Percentiles rank a stretch among this genome's conserved stretches.
Conservation (phyloP, 2,113 vertebrate species). For the Podilymbus podiceps region DNA sequence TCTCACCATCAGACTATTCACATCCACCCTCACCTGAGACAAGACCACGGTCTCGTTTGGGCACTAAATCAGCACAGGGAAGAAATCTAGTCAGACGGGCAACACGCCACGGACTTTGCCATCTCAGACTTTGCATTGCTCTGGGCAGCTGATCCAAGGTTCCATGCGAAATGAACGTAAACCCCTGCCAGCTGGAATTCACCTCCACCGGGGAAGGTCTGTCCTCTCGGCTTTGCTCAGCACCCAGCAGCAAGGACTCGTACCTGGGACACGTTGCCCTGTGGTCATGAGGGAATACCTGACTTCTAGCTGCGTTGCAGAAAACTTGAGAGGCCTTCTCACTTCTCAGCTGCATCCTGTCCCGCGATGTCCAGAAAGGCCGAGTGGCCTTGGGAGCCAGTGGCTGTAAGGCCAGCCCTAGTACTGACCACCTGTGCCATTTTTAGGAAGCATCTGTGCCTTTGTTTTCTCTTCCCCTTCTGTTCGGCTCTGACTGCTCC, state of each 20-base stretch:
- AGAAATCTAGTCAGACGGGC: not conserved
- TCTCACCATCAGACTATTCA: not conserved
- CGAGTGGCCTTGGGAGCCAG: not conserved
- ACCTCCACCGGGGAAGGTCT: not conserved
- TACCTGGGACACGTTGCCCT: not conserved
- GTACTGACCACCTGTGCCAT: not conserved
- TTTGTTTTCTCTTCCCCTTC: not conserved
- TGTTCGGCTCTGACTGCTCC: not conserved
- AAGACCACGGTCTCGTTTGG: not conserved
- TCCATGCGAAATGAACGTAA: not conserved
- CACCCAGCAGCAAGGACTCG: not conserved
- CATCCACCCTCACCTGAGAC: not conserved
- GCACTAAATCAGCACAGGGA: not conserved
- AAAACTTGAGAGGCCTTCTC: not conserved
- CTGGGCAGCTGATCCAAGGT: not conserved
- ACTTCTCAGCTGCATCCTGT: not conserved
- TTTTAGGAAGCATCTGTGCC: not conserved
- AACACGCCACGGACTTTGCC: rapidly evolving
- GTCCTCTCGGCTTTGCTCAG: not conserved
- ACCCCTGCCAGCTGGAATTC: not conserved
- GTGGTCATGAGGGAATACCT: not conserved
- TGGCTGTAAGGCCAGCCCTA: not conserved
- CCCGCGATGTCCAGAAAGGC: not conserved
- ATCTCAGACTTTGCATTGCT: not conserved
- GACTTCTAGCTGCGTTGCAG: not conserved